Base-by-base conservation (phyloP, 2,797 vertebrate species). In the Spondyliosoma cantharus region DNA sequence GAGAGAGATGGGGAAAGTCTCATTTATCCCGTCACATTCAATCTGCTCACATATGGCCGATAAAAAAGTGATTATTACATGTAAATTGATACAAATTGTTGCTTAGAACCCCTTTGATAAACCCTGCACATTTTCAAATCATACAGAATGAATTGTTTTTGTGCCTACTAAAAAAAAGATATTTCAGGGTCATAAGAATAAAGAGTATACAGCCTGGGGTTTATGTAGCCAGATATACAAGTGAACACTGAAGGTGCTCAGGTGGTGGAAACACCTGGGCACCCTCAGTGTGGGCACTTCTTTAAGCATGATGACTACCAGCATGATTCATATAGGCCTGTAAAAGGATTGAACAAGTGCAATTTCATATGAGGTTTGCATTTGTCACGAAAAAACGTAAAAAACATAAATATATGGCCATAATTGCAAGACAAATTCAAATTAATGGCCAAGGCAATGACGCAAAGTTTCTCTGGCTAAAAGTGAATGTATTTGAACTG, bases 221-320 rank as follows among this genome's bases (percentile, higher is more conserved):
- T 49, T 19, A 48, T 43, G 22, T 25, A 24, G 49, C 24, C 17
- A 32, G n/a, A 62, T 25, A 61, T 56, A 56, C n/a, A 46, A 11
- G 7, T 46, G 1, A 61, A 56, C 63, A 70, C 13, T 49, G 54
- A 74, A 7, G 4, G 19, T 80, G 37, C 11, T 58, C 52, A n/a
- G 8, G 50, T 17, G 37, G 32, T 48, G n/a, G 24, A 48, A 25
- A 60, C 37, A 37, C 37, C 37, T 37, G 37, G 8, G 37, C 37
- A 37, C 9, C 37, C 7, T 37, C 37, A 37, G 37, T 37, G 9
- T 37, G 37, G 37, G 22, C 49, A 61, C 15, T 72, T 57, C 29
- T 56, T 61, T 76, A 42, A 71, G 49, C 27, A 66, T 50, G 45
- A 64, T 19, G 63, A 32, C 67, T 68, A 56, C 72, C 22, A 48